A percentile compares a stretch with the other conserved stretches of the same genome.
phyloP scores from a whole-genome alignment of 1,140 invertebrate genomes.

The Megathymus violae region DNA sequence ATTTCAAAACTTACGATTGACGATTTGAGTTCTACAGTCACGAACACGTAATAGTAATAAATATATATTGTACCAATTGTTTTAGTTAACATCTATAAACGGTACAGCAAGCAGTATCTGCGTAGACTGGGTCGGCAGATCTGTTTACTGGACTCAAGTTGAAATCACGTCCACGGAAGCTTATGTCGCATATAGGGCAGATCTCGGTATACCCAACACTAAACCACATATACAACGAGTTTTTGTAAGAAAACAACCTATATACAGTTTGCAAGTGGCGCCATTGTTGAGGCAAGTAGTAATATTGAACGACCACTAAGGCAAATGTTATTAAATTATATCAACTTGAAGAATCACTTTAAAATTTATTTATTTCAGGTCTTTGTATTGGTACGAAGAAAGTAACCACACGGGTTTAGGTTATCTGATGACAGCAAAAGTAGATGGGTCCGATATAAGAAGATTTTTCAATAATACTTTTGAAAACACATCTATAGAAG shows the following conservation, averaged over 20 bases:
- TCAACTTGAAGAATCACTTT: not conserved
- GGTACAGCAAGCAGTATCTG: slow-evolving; percentile 88
- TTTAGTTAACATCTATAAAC: slow-evolving; percentile 84
- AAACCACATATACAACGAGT: slow-evolving; percentile 75
- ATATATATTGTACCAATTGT: slow-evolving; percentile 4
- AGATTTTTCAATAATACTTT: slow-evolving; percentile 85
- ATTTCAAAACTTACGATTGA: too few species aligned
- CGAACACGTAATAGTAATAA: not conserved
- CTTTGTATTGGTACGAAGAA: slow-evolving; percentile 89
- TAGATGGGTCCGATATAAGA: slow-evolving; percentile 83
- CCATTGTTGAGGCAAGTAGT: slow-evolving; percentile 87
- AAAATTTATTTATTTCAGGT: slow-evolving; percentile 80
- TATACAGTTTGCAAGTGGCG: slow-evolving; percentile 88
- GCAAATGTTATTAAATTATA: slow-evolving; percentile 9
- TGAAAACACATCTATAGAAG: slow-evolving; percentile 41
- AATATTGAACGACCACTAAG: too few species aligned
- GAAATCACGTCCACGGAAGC: slow-evolving; percentile 73
- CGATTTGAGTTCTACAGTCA: too few species aligned
- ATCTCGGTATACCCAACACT: slow-evolving; percentile 84
- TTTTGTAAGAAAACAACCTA: slow-evolving; percentile 81
- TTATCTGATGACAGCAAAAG: slow-evolving; percentile 86
- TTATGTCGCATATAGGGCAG: slow-evolving; percentile 84
- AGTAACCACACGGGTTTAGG: slow-evolving; percentile 82
- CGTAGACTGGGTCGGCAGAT: slow-evolving; percentile 93
- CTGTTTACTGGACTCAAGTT: slow-evolving; percentile 91